These are phyloP conservation scores for Tachina lurida DNA, from an alignment of 2,888 invertebrate genomes.

Conservation along the genomic window DNA sequence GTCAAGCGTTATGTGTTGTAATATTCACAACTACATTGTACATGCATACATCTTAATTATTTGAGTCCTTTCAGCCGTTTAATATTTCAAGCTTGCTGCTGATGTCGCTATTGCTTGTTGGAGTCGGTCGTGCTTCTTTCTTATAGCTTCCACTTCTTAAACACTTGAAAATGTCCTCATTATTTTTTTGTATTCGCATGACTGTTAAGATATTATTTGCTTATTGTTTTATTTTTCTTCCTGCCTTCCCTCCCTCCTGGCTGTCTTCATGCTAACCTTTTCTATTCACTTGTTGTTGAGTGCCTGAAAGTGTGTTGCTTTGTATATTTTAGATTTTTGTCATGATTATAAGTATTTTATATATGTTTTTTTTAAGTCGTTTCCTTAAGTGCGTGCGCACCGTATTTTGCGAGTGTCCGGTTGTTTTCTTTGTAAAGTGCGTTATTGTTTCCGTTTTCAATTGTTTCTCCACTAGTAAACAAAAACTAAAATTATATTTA, in stretches of 20 bases:
- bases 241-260: slow-evolving; percentile 3
- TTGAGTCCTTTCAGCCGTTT: slow-evolving; percentile 14
- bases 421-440: slow-evolving; percentile 55
- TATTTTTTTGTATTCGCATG: slow-evolving; percentile 71
- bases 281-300: background rate
- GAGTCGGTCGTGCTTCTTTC: background rate
- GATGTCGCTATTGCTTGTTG: background rate
- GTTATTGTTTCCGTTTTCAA: slow-evolving; percentile 59
- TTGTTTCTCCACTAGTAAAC: slow-evolving; percentile 26
- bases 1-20: slow-evolving; percentile 13
- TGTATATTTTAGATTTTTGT: slow-evolving; percentile 54
- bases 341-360: slow-evolving; percentile 28
- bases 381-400: slow-evolving; percentile 69
- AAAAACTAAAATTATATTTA: slow-evolving; percentile 25
- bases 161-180: slow-evolving; percentile 78
- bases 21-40: slow-evolving; percentile 27
- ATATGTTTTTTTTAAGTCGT: slow-evolving; percentile 40
- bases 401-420: slow-evolving; percentile 61
- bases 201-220: slow-evolving; percentile 49
- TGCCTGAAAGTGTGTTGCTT: slow-evolving; percentile 38
- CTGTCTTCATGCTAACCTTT: background rate
- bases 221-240: slow-evolving; percentile 49
- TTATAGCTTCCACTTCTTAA: slow-evolving; percentile 68
- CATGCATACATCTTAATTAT: background rate
- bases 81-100: slow-evolving; percentile 1